Percentiles rank a stretch among this genome's conserved stretches.
These are phyloP conservation scores for Hippoglossus hippoglossus DNA, from an alignment of 2,797 vertebrate species.

Conservation along the genomic window DNA sequence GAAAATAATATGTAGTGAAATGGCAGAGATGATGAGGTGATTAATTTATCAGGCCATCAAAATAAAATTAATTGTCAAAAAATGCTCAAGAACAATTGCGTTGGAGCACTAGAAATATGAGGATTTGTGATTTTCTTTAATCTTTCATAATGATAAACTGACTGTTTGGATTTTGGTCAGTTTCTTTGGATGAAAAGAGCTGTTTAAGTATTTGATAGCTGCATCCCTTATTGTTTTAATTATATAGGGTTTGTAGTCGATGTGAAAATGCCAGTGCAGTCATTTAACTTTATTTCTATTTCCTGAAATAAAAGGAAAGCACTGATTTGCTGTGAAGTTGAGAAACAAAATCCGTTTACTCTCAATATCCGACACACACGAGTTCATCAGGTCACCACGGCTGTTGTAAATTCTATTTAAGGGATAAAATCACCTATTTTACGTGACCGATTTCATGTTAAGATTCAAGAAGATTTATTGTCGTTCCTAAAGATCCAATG, in stretches of 20 bases:
- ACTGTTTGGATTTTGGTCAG: not conserved
- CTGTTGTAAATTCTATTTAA: not conserved
- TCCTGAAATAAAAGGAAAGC: not conserved
- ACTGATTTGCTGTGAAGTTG: slow-evolving; percentile 1
- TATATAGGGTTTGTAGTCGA: not conserved
- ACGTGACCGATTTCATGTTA: not conserved
- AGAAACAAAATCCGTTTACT: slow-evolving; percentile 6
- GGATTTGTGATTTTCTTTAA: not conserved
- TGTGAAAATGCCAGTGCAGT: not conserved
- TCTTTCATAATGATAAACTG: not conserved
- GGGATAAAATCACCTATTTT: not conserved
- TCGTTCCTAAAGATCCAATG: too few relatives aligned
- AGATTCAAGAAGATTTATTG: too few relatives aligned
- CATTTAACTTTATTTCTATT: not conserved
- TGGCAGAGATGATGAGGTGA: not conserved
- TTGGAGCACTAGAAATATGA: not conserved
- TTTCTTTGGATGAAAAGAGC: not conserved
- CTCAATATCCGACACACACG: not conserved
- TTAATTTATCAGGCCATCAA: not conserved
- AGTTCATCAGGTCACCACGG: too few relatives aligned
- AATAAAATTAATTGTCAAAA: not conserved
- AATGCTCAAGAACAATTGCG: not conserved
- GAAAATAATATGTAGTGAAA: not conserved
- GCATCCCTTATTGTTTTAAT: not conserved
- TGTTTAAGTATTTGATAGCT: not conserved